These are phyloP conservation scores for Lamprotornis superbus DNA, from an alignment of 2,113 vertebrate genomes.

Conservation along the genomic window DNA sequence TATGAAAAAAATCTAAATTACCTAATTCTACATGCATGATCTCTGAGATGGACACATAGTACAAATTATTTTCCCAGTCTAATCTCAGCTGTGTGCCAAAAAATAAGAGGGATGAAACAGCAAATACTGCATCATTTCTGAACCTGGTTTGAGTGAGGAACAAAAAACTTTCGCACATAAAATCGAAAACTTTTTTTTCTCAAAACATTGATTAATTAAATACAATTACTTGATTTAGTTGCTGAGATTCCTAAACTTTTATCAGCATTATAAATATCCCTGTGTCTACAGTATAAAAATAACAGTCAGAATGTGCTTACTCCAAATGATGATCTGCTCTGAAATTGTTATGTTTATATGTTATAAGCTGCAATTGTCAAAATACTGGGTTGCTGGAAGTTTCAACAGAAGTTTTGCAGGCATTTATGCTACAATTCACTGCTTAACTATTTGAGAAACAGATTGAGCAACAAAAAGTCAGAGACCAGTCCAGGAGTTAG, in stretches of 20 bases:
- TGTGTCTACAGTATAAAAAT: not conserved
- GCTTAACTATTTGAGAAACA: not conserved
- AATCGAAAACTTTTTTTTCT: not conserved
- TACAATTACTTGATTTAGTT: not conserved
- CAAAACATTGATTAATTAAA: not conserved
- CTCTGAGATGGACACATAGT: not conserved
- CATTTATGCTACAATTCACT: not conserved
- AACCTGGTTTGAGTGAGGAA: not conserved
- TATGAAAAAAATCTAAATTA: not conserved
- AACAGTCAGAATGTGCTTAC: not conserved
- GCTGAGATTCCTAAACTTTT: not conserved
- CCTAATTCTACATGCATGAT: not conserved
- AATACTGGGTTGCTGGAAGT: not conserved
- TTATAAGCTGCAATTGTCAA: not conserved
- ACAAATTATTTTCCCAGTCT: not conserved
- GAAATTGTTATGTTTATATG: not conserved
- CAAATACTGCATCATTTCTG: not conserved
- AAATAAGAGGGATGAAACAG: not conserved
- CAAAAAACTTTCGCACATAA: not conserved
- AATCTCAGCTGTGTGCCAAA: not conserved
- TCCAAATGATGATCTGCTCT: not conserved
- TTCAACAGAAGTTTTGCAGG: not conserved
- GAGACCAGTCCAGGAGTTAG: accelerated
- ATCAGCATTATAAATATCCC: not conserved
- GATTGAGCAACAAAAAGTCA: not conserved